phyloP scores from a whole-genome alignment of 2,888 invertebrate genomes.

The Thecophora atra region DNA sequence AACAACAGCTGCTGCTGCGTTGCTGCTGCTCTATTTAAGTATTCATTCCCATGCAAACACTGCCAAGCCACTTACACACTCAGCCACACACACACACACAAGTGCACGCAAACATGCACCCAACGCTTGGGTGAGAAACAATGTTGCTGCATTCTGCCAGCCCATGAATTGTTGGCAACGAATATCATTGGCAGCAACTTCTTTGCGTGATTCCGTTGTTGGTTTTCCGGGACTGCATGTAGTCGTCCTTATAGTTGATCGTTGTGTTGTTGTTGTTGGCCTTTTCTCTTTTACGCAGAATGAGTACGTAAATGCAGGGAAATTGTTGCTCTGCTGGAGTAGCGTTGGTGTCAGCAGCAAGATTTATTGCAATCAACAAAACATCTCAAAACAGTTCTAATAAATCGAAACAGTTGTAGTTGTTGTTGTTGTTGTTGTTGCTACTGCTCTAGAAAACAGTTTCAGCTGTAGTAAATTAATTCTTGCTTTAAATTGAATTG shows the following conservation, averaged over 20 bases:
- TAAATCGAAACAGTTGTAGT: neutral
- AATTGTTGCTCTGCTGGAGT: neutral
- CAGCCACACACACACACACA: neutral
- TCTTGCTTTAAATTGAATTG: neutral
- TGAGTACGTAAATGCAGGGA: no score
- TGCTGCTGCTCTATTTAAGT: neutral
- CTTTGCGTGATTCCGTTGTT: neutral
- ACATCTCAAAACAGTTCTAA: neutral
- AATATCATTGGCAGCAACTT: neutral
- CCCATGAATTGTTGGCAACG: neutral
- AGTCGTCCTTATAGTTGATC: neutral
- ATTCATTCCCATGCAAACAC: conserved; percentile 2
- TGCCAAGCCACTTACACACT: neutral
- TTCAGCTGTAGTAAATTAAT: neutral
- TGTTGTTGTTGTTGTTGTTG: neutral
- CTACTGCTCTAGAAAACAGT: neutral
- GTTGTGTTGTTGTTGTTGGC: neutral
- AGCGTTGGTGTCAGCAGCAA: neutral
- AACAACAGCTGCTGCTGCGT: neutral
- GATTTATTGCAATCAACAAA: conserved; percentile 3
- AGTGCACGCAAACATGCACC: neutral
- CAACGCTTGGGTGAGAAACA: neutral
- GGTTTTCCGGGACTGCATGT: conserved; percentile 1
- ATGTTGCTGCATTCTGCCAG: neutral
- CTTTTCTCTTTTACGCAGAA: no score